These are phyloP conservation scores for Microplitis mediator DNA, from an alignment of 1,140 invertebrate species.

Conservation along the genomic window DNA sequence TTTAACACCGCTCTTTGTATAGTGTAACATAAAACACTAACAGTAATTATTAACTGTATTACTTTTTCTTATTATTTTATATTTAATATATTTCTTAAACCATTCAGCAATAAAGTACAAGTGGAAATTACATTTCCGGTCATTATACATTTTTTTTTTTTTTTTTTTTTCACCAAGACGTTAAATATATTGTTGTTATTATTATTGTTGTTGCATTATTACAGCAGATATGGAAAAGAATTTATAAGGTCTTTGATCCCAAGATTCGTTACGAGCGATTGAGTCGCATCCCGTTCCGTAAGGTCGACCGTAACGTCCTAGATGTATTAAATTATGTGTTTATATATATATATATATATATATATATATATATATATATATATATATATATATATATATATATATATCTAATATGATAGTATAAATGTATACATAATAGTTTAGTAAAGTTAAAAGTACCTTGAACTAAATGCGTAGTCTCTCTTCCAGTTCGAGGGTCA, in stretches of 20 bases:
- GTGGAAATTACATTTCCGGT: constrained; percentile 14
- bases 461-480: constrained; percentile 7
- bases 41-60: background rate
- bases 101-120: background rate
- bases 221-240: background rate
- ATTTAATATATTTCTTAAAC: too few species aligned
- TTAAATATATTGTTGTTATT: background rate
- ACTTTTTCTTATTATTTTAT: background rate
- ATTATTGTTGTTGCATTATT: too few species aligned
- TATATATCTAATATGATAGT: constrained; percentile 42
- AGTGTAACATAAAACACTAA: too few species aligned
- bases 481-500: constrained; percentile 37
- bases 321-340: constrained; percentile 33
- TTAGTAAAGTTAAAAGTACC: background rate
- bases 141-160: background rate
- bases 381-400: constrained; percentile 9
- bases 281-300: constrained; percentile 34
- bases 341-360: constrained; percentile 4
- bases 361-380: constrained; percentile 29
- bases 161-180: background rate
- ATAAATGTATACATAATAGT: constrained; percentile 2
- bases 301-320: constrained; percentile 42
- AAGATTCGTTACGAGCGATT: constrained; percentile 45
- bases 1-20: too few species aligned
- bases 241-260: constrained; percentile 22